phyloP scores from a whole-genome alignment of 2,113 vertebrate species.

The Opisthocomus hoazin region DNA sequence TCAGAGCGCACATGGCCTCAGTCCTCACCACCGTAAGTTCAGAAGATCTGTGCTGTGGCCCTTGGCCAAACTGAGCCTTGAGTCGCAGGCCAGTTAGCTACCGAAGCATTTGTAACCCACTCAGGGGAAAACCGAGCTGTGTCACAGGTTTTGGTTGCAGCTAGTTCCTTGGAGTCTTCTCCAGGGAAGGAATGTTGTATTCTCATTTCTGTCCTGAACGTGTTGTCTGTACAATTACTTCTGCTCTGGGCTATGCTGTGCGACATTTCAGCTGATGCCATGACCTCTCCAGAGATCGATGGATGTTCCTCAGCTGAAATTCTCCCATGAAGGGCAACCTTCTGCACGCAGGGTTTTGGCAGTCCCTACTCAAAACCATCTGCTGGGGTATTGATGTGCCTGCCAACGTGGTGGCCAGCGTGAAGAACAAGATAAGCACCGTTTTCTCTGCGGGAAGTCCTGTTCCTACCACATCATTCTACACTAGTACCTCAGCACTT shows the following conservation, averaged over 20 bases:
- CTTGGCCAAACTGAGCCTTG: neutral
- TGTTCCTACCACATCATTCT: neutral
- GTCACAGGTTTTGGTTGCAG: neutral
- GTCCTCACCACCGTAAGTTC: neutral
- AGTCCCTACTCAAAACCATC: neutral
- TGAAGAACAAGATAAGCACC: neutral
- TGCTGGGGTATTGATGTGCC: neutral
- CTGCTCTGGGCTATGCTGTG: neutral
- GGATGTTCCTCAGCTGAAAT: neutral
- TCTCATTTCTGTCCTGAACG: neutral
- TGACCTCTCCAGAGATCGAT: neutral
- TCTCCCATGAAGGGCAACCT: neutral
- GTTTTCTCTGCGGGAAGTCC: neutral
- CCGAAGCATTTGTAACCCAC: neutral
- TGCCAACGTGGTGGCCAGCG: neutral
- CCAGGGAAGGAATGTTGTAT: neutral
- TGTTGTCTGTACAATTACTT: neutral
- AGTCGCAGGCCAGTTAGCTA: neutral
- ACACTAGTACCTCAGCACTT: neutral
- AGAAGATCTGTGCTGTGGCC: neutral
- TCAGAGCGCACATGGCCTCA: neutral
- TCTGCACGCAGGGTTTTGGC: neutral
- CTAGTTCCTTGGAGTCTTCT: neutral
- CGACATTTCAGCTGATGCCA: neutral
- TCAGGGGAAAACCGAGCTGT: neutral